A percentile compares a stretch with the other conserved stretches of the same genome.
phyloP scores from a whole-genome alignment of 2,888 invertebrate genomes.

The Pachycephus smyrnensis region DNA sequence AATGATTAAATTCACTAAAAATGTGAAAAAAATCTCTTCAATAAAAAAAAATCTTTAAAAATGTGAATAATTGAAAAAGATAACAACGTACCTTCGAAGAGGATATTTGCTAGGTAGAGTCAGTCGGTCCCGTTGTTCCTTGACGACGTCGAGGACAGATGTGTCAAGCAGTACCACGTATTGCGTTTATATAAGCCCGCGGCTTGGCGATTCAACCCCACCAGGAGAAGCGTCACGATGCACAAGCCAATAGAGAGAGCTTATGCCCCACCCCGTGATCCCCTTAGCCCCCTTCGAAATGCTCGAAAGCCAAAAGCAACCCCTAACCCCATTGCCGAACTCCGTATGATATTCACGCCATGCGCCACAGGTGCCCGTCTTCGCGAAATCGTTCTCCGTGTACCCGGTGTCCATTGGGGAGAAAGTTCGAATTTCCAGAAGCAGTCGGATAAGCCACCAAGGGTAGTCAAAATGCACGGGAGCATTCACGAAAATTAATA shows the following conservation, averaged over 20 bases:
- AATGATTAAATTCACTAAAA: not conserved
- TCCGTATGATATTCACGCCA: not conserved
- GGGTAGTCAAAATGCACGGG: not conserved
- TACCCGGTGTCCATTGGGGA: not conserved
- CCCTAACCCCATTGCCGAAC: conserved; percentile 1
- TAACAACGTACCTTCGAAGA: not conserved
- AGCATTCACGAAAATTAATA: not conserved
- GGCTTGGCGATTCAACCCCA: conserved; percentile 27
- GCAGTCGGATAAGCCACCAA: not conserved
- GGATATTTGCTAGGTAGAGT: not conserved
- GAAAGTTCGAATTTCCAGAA: not conserved
- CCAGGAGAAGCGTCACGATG: not conserved
- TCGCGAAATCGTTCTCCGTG: not conserved
- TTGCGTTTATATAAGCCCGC: conserved; percentile 60
- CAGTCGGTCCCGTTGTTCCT: not conserved
- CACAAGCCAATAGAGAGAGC: not conserved
- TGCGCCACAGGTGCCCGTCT: conserved; percentile 5
- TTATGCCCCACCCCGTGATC: not conserved
- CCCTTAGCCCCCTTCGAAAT: not conserved
- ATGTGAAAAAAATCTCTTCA: not conserved
- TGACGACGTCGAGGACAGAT: conserved; percentile 41
- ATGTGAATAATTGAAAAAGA: not conserved
- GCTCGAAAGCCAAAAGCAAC: not conserved
- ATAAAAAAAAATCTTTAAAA: not conserved
- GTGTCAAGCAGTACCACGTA: conserved; percentile 46